Evolutionary conservation across 2,888 invertebrate genomes (phyloP), one percentile per base, ranked within the genome.

Genomic region (Hylaea fasciaria): DNA sequence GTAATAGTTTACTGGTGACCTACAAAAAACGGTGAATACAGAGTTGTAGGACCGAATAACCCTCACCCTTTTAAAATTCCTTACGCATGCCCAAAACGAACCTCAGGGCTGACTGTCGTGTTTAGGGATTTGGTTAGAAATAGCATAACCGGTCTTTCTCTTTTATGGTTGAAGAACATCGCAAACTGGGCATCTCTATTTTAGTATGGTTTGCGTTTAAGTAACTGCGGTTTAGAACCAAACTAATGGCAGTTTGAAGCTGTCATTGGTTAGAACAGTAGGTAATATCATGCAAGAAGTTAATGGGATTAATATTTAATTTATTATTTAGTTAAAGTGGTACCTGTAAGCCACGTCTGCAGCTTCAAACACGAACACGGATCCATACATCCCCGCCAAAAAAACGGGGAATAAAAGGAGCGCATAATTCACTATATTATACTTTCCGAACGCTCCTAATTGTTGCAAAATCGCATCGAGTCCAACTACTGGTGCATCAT

Each of bases 331-430:
- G 40, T 10, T n/a, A 32, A 47, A 55, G 3, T 71, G 81, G 77
- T 64, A 91, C 91, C 91, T 85, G 73, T 91, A 91, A 51, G 70
- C 65, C 22, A 91, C 80, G 67, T 90, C 87, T 0, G 85, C 66
- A 0, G 91, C 91, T 72, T 92, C 91, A 57, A 91, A 92, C n/a
- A 91, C 84, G 52, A 79, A 92, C 0, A 86, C 83, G 0, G 87
- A 85, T 43, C 89, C 91, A 55, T 80, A 91, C 84, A 91, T 86
- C 75, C 91, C 91, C 65, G 91, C 88, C 75, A 91, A 81, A 76
- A 78, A 90, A 39, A 91, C 87, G 0, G 91, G 91, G 45, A 89
- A 87, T 22, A 92, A 66, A 0, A 88, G 71, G 11, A 92, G 71
- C 0, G 86, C 86, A 82, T 90, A 92, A 60, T 91, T 91, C 62